Evolutionary conservation across 2,797 vertebrate genomes (phyloP).

Genomic region (Thamnophis elegans): DNA sequence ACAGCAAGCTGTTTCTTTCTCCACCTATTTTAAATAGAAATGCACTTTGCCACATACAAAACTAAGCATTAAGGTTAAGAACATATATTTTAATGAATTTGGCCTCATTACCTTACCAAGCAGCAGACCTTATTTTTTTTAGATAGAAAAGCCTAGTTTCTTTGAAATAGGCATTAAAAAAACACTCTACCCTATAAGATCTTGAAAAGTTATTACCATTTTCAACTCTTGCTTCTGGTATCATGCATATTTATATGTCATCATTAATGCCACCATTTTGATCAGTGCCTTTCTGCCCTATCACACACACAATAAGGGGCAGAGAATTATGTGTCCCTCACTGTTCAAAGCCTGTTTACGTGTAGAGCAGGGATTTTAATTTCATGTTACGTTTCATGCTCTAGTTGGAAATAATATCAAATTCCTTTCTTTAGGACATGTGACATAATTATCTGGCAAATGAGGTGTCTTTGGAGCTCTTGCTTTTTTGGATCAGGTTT

Average conservation of each 20-base stretch:
- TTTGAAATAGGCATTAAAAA: slow-evolving; percentile 13
- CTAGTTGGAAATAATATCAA: neutral
- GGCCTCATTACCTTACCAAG: slow-evolving; percentile 43
- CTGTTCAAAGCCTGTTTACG: neutral
- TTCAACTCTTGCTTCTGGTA: neutral
- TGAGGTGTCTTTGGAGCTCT: neutral
- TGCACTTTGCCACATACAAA: slow-evolving; percentile 47
- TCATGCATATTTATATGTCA: neutral
- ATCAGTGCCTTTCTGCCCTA: neutral
- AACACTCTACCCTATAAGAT: slow-evolving; percentile 14
- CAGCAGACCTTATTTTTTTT: neutral
- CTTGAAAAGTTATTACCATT: neutral
- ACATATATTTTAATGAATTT: slow-evolving; percentile 56
- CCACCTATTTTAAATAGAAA: slow-evolving; percentile 47
- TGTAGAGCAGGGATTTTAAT: neutral
- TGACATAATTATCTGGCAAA: neutral
- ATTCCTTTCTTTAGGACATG: neutral
- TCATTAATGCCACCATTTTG: neutral
- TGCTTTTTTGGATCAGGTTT: slow-evolving; percentile 10
- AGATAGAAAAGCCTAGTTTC: slow-evolving; percentile 22
- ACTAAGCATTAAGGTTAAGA: slow-evolving; percentile 34
- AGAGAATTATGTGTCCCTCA: neutral
- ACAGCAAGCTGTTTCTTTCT: slow-evolving; percentile 43
- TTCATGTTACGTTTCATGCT: slow-evolving; percentile 15
- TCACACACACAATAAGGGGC: neutral